Conservation (phyloP, 2,888 invertebrate species). For the Oscheius sp. region DNA sequence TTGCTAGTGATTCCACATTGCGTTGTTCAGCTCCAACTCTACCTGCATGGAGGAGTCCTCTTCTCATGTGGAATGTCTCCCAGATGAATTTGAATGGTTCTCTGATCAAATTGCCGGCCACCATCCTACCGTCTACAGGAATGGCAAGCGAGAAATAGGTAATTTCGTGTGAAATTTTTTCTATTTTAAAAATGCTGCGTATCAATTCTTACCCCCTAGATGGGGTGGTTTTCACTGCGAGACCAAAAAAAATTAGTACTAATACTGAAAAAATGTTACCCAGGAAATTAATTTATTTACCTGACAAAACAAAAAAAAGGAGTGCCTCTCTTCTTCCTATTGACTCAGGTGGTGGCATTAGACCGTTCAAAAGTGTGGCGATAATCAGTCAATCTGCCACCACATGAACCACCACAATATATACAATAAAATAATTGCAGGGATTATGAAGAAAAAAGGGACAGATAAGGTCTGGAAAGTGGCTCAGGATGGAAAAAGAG, state of each 20-base stretch:
- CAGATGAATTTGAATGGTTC: slow-evolving; percentile 60
- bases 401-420: background rate
- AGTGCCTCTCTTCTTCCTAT: background rate
- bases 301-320: too few species aligned
- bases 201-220: too few species aligned
- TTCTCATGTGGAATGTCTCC: slow-evolving; percentile 39
- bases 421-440: slow-evolving; percentile 45
- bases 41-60: too few species aligned
- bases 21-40: too few species aligned
- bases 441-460: slow-evolving; percentile 60
- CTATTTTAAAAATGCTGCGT: background rate
- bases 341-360: slow-evolving; percentile 23
- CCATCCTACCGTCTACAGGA: slow-evolving; percentile 66
- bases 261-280: too few species aligned
- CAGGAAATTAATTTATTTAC: background rate
- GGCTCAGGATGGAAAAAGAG: slow-evolving; percentile 59
- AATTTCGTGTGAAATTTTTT: background rate
- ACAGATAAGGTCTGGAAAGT: slow-evolving; percentile 58
- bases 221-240: too few species aligned
- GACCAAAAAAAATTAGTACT: too few species aligned
- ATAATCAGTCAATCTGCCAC: background rate
- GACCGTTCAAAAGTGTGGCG: background rate
- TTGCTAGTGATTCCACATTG: too few species aligned
- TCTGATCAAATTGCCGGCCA: slow-evolving; percentile 66
- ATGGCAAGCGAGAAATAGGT: slow-evolving; percentile 68